These are phyloP conservation scores for Eugnorisma glareosa DNA, from an alignment of 2,888 invertebrate species.

Conservation along the genomic window DNA sequence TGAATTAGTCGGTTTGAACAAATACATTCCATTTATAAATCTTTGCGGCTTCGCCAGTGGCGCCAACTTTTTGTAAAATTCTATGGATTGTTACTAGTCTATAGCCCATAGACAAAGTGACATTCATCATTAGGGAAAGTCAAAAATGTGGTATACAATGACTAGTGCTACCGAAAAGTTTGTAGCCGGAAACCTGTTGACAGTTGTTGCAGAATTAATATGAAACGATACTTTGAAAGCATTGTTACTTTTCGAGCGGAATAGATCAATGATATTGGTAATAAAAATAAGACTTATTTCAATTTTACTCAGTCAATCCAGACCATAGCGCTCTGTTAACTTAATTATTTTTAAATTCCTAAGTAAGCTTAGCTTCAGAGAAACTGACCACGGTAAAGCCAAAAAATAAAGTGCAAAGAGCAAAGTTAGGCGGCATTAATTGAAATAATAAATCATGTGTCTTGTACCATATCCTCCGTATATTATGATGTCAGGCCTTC, in stretches of 20 bases:
- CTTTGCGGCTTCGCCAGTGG: neutral
- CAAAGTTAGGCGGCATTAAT: slow-evolving; percentile 34
- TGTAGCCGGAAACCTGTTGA: neutral
- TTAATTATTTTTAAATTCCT: neutral
- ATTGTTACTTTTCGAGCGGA: neutral
- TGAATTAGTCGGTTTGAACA: slow-evolving; percentile 34
- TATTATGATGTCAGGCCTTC: slow-evolving; percentile 53
- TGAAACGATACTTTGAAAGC: neutral
- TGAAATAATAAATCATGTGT: slow-evolving; percentile 65
- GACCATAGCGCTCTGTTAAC: neutral
- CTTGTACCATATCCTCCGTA: slow-evolving; percentile 45
- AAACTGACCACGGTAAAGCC: neutral
- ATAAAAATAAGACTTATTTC: neutral
- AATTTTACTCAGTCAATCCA: neutral
- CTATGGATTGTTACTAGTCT: neutral
- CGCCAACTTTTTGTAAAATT: neutral
- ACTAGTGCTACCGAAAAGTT: neutral
- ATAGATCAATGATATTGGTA: neutral
- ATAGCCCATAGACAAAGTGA: too few species aligned
- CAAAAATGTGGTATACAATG: neutral
- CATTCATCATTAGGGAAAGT: neutral
- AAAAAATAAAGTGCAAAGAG: neutral
- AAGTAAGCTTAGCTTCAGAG: neutral
- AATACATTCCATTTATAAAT: slow-evolving; percentile 35
- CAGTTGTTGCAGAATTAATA: neutral